A percentile compares a stretch with the other conserved stretches of the same genome.
Evolutionary conservation across 1,140 invertebrate genomes (phyloP).

Genomic region (Sarcophaga peregrina): DNA sequence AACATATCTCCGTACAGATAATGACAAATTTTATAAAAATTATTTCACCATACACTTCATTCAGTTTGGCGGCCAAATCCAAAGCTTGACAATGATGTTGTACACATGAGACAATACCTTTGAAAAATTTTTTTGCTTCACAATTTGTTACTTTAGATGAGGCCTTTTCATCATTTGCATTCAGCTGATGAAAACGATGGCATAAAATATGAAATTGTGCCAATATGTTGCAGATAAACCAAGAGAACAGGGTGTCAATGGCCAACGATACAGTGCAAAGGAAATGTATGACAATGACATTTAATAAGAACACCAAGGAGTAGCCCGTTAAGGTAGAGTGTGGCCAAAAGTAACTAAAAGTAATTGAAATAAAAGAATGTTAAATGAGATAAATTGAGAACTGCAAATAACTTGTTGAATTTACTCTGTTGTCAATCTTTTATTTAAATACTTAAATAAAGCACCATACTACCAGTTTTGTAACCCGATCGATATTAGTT

Average conservation of each 20-base stretch:
- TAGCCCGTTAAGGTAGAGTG: neutral
- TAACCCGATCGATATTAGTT: too few species aligned
- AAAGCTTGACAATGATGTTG: slow-evolving; percentile 32
- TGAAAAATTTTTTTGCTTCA: too few species aligned
- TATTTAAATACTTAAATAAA: neutral
- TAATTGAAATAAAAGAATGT: slow-evolving; percentile 51
- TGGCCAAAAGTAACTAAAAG: neutral
- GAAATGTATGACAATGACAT: neutral
- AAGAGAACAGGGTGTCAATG: slow-evolving; percentile 51
- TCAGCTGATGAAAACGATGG: neutral
- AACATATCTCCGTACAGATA: slow-evolving; percentile 51
- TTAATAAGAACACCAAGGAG: neutral
- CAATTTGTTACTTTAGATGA: too few species aligned
- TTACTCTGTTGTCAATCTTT: slow-evolving; percentile 34
- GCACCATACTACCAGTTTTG: too few species aligned
- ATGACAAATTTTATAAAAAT: slow-evolving; percentile 54
- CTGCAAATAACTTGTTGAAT: slow-evolving; percentile 49
- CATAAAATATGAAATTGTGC: slow-evolving; percentile 4
- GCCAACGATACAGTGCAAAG: slow-evolving; percentile 43
- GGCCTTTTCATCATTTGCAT: too few species aligned
- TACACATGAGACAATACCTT: neutral
- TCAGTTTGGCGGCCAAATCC: slow-evolving; percentile 46
- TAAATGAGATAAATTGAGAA: slow-evolving; percentile 54
- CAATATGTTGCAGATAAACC: slow-evolving; percentile 49
- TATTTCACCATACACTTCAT: slow-evolving; percentile 49